Conservation (phyloP, 2,797 vertebrate genomes). For the Ptychadena robeensis region DNA sequence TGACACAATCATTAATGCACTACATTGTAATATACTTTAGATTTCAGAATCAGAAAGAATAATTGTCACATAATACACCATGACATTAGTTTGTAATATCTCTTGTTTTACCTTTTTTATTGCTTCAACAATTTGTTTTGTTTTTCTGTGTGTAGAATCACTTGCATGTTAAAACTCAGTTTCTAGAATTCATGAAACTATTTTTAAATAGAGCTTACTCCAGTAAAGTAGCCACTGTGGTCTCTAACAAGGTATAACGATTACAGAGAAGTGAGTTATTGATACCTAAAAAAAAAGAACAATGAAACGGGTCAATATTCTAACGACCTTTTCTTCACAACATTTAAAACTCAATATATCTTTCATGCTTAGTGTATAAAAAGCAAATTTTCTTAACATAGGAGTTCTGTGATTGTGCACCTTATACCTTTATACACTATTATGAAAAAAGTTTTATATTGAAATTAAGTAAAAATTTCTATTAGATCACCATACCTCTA, state of each 20-base stretch:
- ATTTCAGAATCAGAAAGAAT: not conserved
- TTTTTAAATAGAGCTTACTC: constrained; percentile 15
- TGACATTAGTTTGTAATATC: not conserved
- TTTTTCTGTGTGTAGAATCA: not conserved
- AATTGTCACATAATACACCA: not conserved
- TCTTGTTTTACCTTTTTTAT: not conserved
- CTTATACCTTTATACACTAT: not conserved
- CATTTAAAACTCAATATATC: constrained; percentile 41
- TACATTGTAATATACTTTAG: too few species aligned
- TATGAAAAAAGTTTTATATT: not conserved
- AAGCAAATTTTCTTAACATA: constrained; percentile 20
- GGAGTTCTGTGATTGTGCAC: not conserved
- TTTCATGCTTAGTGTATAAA: constrained; percentile 12
- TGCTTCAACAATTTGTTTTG: not conserved
- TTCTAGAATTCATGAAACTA: not conserved
- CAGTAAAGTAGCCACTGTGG: not conserved
- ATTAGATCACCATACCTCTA: not conserved
- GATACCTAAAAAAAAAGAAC: constrained; percentile 47
- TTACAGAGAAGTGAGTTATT: constrained; percentile 35
- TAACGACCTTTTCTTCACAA: constrained; percentile 30
- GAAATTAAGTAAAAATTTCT: not conserved
- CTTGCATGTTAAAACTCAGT: not conserved
- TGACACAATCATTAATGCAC: too few species aligned
- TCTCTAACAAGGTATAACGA: constrained; percentile 31
- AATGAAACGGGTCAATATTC: constrained; percentile 33